A percentile compares a stretch with the other conserved stretches of the same genome.
Conservation (phyloP, 2,888 invertebrate genomes). For the Drosophila lacicola region DNA sequence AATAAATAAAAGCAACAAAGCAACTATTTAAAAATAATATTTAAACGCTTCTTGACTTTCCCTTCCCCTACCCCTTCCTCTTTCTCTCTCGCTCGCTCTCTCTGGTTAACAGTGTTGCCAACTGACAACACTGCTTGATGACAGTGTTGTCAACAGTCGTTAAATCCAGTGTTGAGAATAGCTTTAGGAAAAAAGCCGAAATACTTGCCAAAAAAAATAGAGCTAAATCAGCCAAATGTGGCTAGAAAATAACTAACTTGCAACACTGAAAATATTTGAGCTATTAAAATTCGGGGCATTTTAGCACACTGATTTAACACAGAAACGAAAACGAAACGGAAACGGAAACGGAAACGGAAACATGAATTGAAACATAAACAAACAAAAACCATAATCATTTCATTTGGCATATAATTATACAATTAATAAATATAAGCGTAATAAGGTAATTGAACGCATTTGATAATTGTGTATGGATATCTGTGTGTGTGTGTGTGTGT, state of each 20-base stretch:
- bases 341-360: slow-evolving; percentile 12
- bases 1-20: neutral
- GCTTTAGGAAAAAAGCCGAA: no score
- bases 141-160: no score
- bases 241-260: no score
- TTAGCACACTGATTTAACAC: slow-evolving; percentile 5
- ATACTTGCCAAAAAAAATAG: no score
- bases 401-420: slow-evolving; percentile 7
- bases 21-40: neutral
- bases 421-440: slow-evolving; percentile 21
- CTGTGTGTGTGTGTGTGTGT: neutral
- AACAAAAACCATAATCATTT: neutral
- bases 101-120: no score
- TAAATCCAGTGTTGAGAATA: no score
- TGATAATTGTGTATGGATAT: slow-evolving; percentile 16
- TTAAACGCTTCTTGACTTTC: no score
- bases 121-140: no score
- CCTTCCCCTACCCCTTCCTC: neutral
- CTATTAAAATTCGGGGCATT: neutral
- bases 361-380: slow-evolving; percentile 7
- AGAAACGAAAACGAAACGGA: neutral
- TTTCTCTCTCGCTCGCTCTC: neutral
- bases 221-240: no score
- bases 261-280: neutral
- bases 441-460: slow-evolving; percentile 15